Evolutionary conservation across 2,113 vertebrate genomes (phyloP).

Genomic region (western clawed frog (Xenopus tropicalis)): UCB_Xtro_10.0 CM004444.2:25914501-25915000

Average conservation of each 20-base stretch:
- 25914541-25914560: not conserved
- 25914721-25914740: slow-evolving; percentile 3
- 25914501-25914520: not conserved
- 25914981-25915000: slow-evolving; percentile 69
- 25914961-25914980: slow-evolving; percentile 81
- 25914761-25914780: slow-evolving; percentile 17
- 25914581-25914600: not conserved
- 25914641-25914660: no score
- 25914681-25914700: not conserved
- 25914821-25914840: slow-evolving; percentile 47
- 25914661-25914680: not conserved
- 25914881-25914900: slow-evolving; percentile 67
- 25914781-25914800: slow-evolving; percentile 46
- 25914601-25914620: not conserved
- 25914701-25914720: not conserved
- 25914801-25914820: slow-evolving; percentile 49
- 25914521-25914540: not conserved
- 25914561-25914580: not conserved
- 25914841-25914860: slow-evolving; percentile 41
- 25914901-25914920: slow-evolving; percentile 62
- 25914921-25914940: slow-evolving; percentile 52
- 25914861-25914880: slow-evolving; percentile 47
- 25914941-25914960: slow-evolving; percentile 62
- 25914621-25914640: not conserved
- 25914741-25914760: slow-evolving; percentile 17